phyloP scores from a whole-genome alignment of 2,888 invertebrate species.

The Lasioglossum marginatum region DNA sequence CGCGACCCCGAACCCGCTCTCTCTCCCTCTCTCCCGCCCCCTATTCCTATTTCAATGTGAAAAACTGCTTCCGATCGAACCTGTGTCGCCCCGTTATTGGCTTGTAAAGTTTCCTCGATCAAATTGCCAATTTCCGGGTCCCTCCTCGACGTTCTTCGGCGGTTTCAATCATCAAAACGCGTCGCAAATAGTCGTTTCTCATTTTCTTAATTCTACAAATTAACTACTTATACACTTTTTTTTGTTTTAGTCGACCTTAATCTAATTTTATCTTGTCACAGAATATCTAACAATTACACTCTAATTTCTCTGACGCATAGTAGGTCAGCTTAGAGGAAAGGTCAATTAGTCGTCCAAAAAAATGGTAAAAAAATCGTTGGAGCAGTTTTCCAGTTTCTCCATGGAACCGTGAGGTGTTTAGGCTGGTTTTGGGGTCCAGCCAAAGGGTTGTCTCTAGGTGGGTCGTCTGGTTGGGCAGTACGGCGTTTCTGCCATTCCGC shows the following conservation, averaged over 20 bases:
- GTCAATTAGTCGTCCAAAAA: not conserved
- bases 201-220: no score
- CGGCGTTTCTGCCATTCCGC: constrained; percentile 40
- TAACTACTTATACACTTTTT: no score
- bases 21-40: not conserved
- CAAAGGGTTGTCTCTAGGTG: not conserved
- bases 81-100: not conserved
- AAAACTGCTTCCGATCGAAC: constrained; percentile 23
- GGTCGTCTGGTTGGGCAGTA: constrained; percentile 3
- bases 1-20: constrained; percentile 3
- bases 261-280: no score
- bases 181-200: not conserved
- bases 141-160: not conserved
- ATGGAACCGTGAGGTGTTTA: not conserved
- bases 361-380: not conserved
- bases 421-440: not conserved
- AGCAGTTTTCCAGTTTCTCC: not conserved
- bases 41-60: constrained; percentile 31
- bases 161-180: not conserved
- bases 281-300: not conserved
- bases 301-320: not conserved
- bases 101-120: not conserved
- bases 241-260: no score
- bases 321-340: not conserved
- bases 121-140: not conserved